A percentile compares a stretch with the other conserved stretches of the same genome.
These are phyloP conservation scores for Distichodus sexfasciatus DNA, from an alignment of 2,797 vertebrate species.

Conservation along the genomic window DNA sequence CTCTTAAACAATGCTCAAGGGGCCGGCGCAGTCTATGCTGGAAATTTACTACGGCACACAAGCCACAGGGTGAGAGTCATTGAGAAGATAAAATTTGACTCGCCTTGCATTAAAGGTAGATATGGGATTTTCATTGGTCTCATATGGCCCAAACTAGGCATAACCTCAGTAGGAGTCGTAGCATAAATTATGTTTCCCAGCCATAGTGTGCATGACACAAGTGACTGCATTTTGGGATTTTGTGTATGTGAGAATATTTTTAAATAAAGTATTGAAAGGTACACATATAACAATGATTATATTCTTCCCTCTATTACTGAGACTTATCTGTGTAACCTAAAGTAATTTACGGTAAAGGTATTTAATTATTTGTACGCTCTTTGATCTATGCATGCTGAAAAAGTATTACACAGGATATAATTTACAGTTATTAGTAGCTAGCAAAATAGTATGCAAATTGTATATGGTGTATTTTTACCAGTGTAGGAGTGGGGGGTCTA, in stretches of 20 bases:
- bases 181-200: slow-evolving; percentile 1
- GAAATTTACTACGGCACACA: slow-evolving; percentile 33
- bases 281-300: too few species aligned
- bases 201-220: slow-evolving; percentile 5
- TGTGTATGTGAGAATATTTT: neutral
- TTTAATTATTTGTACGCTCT: too few species aligned
- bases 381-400: too few species aligned
- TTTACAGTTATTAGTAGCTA: neutral
- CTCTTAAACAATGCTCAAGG: slow-evolving; percentile 31
- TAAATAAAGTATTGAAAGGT: too few species aligned
- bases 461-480: neutral
- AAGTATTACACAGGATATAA: too few species aligned
- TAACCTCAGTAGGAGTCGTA: slow-evolving; percentile 15
- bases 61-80: neutral
- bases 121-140: slow-evolving; percentile 15
- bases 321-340: too few species aligned
- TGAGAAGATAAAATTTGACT: slow-evolving; percentile 24
- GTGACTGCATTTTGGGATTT: slow-evolving; percentile 1
- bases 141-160: slow-evolving; percentile 5
- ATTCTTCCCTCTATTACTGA: neutral
- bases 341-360: too few species aligned
- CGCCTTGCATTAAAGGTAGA: neutral
- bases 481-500: neutral
- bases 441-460: neutral
- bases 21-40: neutral